Conservation (phyloP, 2,797 vertebrate species). For the Falco cherrug region DNA sequence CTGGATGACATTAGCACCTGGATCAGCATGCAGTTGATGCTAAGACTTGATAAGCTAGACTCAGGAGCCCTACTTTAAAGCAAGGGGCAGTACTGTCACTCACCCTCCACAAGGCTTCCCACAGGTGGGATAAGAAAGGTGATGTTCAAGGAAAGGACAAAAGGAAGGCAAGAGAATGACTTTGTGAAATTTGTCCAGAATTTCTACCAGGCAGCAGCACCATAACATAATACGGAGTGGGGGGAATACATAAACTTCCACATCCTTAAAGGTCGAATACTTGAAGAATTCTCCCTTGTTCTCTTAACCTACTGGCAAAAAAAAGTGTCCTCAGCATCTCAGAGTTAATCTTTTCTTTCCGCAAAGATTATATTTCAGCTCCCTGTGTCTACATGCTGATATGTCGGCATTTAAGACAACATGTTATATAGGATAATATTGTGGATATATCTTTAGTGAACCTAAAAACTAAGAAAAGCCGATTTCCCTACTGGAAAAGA, state of each 20-base stretch:
- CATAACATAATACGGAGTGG: background rate
- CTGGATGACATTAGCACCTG: background rate
- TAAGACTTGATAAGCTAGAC: background rate
- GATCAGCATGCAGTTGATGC: background rate
- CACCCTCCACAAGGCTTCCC: background rate
- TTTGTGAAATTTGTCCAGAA: background rate
- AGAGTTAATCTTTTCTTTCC: background rate
- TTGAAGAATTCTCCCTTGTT: background rate
- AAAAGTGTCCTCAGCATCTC: fast-evolving
- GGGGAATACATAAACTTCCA: background rate
- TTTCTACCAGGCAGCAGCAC: background rate
- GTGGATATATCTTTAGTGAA: background rate
- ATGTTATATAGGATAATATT: background rate
- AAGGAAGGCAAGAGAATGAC: background rate
- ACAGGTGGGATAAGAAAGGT: background rate
- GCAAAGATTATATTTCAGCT: background rate
- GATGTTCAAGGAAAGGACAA: background rate
- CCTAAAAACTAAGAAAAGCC: background rate
- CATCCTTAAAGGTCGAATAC: background rate
- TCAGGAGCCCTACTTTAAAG: background rate
- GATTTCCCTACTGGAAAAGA: background rate
- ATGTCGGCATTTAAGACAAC: background rate
- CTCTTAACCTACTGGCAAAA: background rate
- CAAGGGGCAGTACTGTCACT: background rate
- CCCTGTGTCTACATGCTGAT: background rate